Evolutionary conservation across 2,797 vertebrate genomes (phyloP).

Genomic region (Botia almorhae): DNA sequence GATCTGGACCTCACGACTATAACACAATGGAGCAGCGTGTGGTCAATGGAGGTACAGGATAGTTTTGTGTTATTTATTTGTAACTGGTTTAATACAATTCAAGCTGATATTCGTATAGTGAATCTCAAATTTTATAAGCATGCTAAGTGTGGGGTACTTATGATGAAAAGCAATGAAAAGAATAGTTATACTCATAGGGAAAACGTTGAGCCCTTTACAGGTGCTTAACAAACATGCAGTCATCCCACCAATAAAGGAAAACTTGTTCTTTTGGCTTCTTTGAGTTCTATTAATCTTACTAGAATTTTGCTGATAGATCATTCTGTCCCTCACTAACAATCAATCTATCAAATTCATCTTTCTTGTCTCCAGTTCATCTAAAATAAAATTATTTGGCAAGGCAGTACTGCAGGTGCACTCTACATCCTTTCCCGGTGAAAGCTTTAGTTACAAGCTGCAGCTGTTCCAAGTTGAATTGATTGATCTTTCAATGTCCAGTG

Average conservation of each 20-base stretch:
- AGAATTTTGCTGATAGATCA: not conserved
- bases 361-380: slow-evolving; percentile 20
- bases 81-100: not conserved
- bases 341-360: slow-evolving; percentile 10
- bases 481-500: slow-evolving; percentile 15
- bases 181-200: too few species aligned
- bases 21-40: slow-evolving; percentile 94
- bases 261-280: not conserved
- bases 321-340: slow-evolving; percentile 9
- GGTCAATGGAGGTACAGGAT: slow-evolving; percentile 91
- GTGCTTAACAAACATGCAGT: too few species aligned
- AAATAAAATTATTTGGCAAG: slow-evolving; percentile 16
- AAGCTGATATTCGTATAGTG: not conserved
- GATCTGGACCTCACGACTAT: slow-evolving; percentile 92
- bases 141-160: too few species aligned
- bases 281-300: not conserved
- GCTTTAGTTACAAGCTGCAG: not conserved
- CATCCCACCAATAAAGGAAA: not conserved
- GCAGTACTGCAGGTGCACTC: slow-evolving; percentile 1
- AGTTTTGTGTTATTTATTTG: not conserved
- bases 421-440: not conserved
- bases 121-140: not conserved
- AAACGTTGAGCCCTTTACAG: too few species aligned
- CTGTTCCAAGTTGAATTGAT: slow-evolving; percentile 23
- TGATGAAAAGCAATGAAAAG: not conserved